Base-by-base conservation (phyloP, 2,888 invertebrate species). In the Crioceris asparagi region DNA sequence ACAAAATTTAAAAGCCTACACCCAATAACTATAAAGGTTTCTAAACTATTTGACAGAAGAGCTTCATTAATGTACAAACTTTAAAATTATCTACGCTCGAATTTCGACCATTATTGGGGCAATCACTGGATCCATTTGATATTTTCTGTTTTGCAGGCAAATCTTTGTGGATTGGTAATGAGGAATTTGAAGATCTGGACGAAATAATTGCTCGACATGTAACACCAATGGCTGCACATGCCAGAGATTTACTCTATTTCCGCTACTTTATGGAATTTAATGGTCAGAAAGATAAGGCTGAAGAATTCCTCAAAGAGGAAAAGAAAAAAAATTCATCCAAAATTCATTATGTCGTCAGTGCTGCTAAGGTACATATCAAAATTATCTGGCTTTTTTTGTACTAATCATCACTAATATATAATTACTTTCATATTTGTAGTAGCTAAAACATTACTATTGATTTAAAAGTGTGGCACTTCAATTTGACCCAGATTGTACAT, bases 151-250 rank as follows among this genome's bases (percentile, higher is more conserved):
- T 43, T 38, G 68, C 97, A 49, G 97, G 97, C 35, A 77, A 78
- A 54, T 76, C 77, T 4, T 70, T 97, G 8, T 83, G 82, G 79
- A 97, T 97, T 51, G 82, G 80, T 21, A 79, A 75, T 42, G 88
- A 94, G 54, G 93, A 94, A 57, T 98, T 92, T 64, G 98, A 99
- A 68, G 98, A 99, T 66, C 69, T 99, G 19, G 98, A 99, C 64
- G 98, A 99, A 79, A 98, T 99, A 41, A 88, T 99, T 37, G 96
- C 97, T 0, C 77, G 97, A 8, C 79, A 92, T 65, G 83, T 99
- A 4, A 92, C 88, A 41, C 98, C 97, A 0, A 94, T 98, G 94
- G 94, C 96, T 1, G 77, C 84, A 0, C 83, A 83, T 56, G 92
- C 90, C 0, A 74, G 93, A 2, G 98, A 99, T 58, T 70, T 98